Percentiles rank a stretch among this genome's conserved stretches.
Conservation (phyloP, 2,888 invertebrate genomes). For the Chymomyza procnemis region DNA sequence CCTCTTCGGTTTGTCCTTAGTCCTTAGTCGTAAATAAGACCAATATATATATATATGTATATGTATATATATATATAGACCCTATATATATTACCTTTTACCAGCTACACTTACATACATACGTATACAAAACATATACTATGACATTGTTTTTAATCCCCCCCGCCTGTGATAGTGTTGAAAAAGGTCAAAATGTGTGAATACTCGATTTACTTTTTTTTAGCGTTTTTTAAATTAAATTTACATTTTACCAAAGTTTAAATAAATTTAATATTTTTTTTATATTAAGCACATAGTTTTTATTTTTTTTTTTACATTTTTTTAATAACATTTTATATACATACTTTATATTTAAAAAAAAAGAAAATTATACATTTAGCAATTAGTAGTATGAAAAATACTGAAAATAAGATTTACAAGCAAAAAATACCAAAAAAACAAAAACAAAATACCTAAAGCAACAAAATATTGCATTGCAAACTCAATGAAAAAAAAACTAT, state of each 20-base stretch:
- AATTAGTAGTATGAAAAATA: conserved; percentile 22
- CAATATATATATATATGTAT: too few relatives aligned
- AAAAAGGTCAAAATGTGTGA: conserved; percentile 27
- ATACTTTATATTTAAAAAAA: conserved; percentile 3
- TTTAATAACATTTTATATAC: not conserved
- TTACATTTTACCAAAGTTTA: conserved; percentile 1
- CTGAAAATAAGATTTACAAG: conserved; percentile 24
- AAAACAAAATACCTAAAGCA: conserved; percentile 32
- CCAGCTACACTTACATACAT: conserved; percentile 2
- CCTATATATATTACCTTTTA: not conserved
- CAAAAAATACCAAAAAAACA: too few relatives aligned
- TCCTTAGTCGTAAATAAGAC: conserved; percentile 13
- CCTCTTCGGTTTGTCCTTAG: conserved; percentile 22
- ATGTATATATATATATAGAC: conserved; percentile 18
- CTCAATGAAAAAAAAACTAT: not conserved
- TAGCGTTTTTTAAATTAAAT: conserved; percentile 5
- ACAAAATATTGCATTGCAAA: conserved; percentile 20
- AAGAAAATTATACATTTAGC: conserved; percentile 25
- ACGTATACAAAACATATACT: conserved; percentile 17
- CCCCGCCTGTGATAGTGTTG: conserved; percentile 75
- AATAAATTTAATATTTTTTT: not conserved
- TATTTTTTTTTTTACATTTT: conserved; percentile 3
- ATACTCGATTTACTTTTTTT: conserved; percentile 7
- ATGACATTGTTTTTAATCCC: conserved; percentile 15
- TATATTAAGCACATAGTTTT: not conserved